phyloP scores from a whole-genome alignment of 2,113 vertebrate species.

The Bothrops jararaca region DNA sequence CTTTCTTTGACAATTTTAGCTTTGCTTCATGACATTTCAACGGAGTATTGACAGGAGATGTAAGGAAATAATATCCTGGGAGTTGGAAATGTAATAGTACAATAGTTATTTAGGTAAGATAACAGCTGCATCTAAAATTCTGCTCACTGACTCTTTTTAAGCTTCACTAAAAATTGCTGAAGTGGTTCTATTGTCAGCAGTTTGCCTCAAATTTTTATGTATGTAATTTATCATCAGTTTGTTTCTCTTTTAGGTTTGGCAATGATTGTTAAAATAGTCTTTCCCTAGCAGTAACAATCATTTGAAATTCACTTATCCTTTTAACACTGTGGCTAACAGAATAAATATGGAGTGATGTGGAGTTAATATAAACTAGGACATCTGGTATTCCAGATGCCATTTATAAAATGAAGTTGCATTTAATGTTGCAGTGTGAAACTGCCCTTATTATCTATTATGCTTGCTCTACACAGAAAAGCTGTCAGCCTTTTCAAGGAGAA shows the following conservation, averaged over 20 bases:
- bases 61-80: slow-evolving; percentile 23
- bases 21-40: slow-evolving; percentile 10
- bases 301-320: slow-evolving; percentile 5
- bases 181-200: slow-evolving; percentile 37
- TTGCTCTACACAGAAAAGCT: slow-evolving; percentile 16
- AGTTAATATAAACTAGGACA: slow-evolving; percentile 37
- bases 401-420: slow-evolving; percentile 36
- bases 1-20: slow-evolving; percentile 2
- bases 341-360: slow-evolving; percentile 6
- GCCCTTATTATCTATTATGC: slow-evolving; percentile 17
- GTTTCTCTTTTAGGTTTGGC: slow-evolving; percentile 34
- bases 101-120: slow-evolving; percentile 24
- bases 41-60: neutral
- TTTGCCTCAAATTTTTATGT: slow-evolving; percentile 42
- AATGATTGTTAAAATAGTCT: slow-evolving; percentile 32
- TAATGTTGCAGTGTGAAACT: slow-evolving; percentile 26
- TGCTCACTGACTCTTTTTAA: slow-evolving; percentile 35
- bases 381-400: slow-evolving; percentile 21
- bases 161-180: slow-evolving; percentile 20
- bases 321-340: slow-evolving; percentile 24
- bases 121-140: slow-evolving; percentile 5
- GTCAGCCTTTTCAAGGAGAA: slow-evolving; percentile 22
- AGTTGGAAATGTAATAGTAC: slow-evolving; percentile 12
- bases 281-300: slow-evolving; percentile 30
- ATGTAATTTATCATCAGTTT: slow-evolving; percentile 38